Evolutionary conservation across 2,888 invertebrate species (phyloP).

Genomic region (Carcina quercana): DNA sequence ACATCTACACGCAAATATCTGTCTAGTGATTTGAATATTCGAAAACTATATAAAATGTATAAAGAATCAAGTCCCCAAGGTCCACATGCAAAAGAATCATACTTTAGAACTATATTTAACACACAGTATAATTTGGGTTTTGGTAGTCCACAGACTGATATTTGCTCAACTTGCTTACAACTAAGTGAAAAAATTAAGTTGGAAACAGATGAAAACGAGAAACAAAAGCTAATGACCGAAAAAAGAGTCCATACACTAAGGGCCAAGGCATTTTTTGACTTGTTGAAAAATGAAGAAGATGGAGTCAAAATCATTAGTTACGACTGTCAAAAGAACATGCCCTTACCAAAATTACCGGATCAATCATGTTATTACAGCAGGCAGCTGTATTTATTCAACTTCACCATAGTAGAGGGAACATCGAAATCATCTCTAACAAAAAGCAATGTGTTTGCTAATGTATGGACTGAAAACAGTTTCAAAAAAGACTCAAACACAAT

Average conservation of each 20-base stretch:
- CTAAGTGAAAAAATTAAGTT: constrained; percentile 4
- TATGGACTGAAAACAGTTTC: constrained; percentile 27
- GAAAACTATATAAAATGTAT: constrained; percentile 10
- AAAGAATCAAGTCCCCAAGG: not conserved
- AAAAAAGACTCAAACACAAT: constrained; percentile 30
- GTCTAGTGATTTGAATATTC: constrained; percentile 14
- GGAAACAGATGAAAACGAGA: not conserved
- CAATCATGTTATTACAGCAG: constrained; percentile 26
- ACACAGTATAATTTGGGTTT: constrained; percentile 19
- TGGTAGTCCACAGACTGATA: constrained; percentile 15
- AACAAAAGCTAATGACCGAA: constrained; percentile 1
- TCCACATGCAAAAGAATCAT: constrained; percentile 10
- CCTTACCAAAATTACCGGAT: constrained; percentile 26
- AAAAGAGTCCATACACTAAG: constrained; percentile 4
- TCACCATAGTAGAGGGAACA: constrained; percentile 18
- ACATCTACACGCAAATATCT: constrained; percentile 12
- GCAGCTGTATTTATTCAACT: constrained; percentile 25
- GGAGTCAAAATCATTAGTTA: constrained; percentile 18
- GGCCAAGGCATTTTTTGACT: constrained; percentile 3
- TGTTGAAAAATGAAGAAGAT: constrained; percentile 1
- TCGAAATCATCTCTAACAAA: no score
- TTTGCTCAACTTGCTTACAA: constrained; percentile 5
- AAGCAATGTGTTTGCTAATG: constrained; percentile 20
- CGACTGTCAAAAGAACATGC: constrained; percentile 30
- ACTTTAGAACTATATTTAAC: constrained; percentile 15